Percentiles rank a stretch among this genome's conserved stretches.
phyloP scores from a whole-genome alignment of 1,140 invertebrate species.

The Lepidotrigona ventralis region DNA sequence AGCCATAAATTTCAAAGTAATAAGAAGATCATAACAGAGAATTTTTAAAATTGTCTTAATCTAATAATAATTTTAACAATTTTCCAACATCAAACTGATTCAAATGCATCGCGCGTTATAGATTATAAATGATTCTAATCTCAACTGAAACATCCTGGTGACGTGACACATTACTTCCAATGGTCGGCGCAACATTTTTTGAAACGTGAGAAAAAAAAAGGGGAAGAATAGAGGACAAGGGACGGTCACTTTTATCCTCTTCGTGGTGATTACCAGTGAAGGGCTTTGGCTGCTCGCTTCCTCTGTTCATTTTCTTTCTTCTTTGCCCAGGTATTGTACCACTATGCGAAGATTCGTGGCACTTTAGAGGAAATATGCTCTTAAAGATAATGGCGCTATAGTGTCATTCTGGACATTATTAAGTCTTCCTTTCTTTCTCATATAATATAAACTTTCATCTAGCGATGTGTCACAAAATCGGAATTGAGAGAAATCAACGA shows the following conservation, averaged over 20 bases:
- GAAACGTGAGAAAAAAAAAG: neutral
- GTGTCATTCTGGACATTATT: constrained; percentile 48
- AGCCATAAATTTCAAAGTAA: neutral
- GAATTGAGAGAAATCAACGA: no score
- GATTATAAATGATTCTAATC: neutral
- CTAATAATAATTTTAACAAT: neutral
- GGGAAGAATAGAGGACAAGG: constrained; percentile 16
- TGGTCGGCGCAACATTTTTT: neutral
- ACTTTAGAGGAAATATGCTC: constrained; percentile 58
- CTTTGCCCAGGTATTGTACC: constrained; percentile 24
- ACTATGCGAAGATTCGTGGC: constrained; percentile 27
- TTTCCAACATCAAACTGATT: neutral
- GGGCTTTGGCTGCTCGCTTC: constrained; percentile 10
- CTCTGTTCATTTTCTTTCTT: constrained; percentile 15
- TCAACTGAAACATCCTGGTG: neutral
- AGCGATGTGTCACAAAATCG: neutral
- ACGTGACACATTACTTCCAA: constrained; percentile 13
- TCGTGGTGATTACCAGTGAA: constrained; percentile 44
- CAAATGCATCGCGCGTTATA: neutral
- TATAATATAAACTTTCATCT: neutral
- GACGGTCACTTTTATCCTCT: constrained; percentile 54
- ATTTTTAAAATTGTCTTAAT: neutral
- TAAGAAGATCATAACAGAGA: neutral
- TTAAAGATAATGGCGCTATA: constrained; percentile 53
- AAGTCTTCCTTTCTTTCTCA: constrained; percentile 39